A percentile compares a stretch with the other conserved stretches of the same genome.
These are phyloP conservation scores for Tenthredo amoena DNA, from an alignment of 2,888 invertebrate genomes.

Conservation along the genomic window DNA sequence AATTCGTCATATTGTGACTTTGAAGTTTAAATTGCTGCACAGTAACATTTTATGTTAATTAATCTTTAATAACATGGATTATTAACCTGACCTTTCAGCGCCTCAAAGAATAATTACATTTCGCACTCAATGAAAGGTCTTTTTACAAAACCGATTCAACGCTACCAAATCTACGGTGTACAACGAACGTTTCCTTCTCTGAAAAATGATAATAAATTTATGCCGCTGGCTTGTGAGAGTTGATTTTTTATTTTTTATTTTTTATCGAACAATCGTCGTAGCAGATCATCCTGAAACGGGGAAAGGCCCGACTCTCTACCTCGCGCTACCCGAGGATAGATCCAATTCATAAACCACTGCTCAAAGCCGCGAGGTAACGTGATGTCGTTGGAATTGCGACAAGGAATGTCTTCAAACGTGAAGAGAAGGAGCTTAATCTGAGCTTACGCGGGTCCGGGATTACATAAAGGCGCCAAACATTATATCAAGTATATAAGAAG, in stretches of 20 bases:
- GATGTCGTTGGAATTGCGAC: constrained; percentile 28
- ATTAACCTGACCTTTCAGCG: background rate
- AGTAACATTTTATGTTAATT: background rate
- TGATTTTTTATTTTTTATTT: background rate
- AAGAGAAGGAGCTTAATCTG: constrained; percentile 37
- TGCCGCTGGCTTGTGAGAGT: background rate
- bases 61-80: constrained; percentile 4
- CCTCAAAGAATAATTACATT: background rate
- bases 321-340: background rate
- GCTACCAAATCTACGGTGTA: background rate
- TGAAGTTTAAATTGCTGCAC: constrained; percentile 15
- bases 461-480: constrained; percentile 19
- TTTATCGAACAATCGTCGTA: background rate
- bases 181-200: background rate
- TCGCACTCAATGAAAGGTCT: background rate
- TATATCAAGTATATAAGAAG: constrained; percentile 16
- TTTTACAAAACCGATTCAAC: no score
- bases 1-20: background rate
- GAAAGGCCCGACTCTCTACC: background rate
- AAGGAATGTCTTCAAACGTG: constrained; percentile 26
- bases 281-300: background rate
- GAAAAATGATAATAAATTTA: background rate
- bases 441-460: constrained; percentile 33
- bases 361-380: constrained; percentile 33
- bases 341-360: constrained; percentile 3